Evolutionary conservation across 2,888 invertebrate species (phyloP).

Genomic region (Gastrophysa polygoni): DNA sequence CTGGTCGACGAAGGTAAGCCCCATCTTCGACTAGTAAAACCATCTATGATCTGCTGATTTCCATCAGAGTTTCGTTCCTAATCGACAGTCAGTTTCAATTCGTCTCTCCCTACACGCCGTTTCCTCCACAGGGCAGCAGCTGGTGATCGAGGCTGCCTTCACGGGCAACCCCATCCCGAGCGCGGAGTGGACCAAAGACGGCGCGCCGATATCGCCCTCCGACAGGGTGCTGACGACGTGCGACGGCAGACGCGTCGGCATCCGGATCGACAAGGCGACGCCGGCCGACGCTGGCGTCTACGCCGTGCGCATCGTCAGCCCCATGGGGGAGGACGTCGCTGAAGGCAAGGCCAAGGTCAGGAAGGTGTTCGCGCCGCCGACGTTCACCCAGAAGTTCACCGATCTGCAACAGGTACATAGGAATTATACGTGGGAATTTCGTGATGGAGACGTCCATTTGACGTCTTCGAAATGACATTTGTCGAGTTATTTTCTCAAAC

Average conservation of each 20-base stretch:
- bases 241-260: constrained; percentile 80
- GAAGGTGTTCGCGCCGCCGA: constrained; percentile 81
- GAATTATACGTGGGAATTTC: no score
- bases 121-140: constrained; percentile 61
- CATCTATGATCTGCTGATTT: no score
- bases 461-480: no score
- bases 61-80: no score
- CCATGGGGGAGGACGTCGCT: constrained; percentile 75
- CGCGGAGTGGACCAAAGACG: constrained; percentile 81
- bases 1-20: constrained; percentile 81
- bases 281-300: constrained; percentile 80
- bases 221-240: constrained; percentile 77
- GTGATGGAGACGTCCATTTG: no score
- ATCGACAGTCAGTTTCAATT: no score
- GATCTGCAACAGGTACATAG: constrained; percentile 75
- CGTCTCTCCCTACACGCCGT: no score
- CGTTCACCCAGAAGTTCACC: constrained; percentile 76
- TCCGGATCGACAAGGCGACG: constrained; percentile 74
- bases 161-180: constrained; percentile 83
- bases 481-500: no score
- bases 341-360: constrained; percentile 75
- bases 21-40: no score
- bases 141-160: constrained; percentile 60
- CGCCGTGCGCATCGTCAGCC: constrained; percentile 75
- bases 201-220: constrained; percentile 66